phyloP scores from a whole-genome alignment of 2,888 invertebrate species.

The Apotomis turbidana region DNA sequence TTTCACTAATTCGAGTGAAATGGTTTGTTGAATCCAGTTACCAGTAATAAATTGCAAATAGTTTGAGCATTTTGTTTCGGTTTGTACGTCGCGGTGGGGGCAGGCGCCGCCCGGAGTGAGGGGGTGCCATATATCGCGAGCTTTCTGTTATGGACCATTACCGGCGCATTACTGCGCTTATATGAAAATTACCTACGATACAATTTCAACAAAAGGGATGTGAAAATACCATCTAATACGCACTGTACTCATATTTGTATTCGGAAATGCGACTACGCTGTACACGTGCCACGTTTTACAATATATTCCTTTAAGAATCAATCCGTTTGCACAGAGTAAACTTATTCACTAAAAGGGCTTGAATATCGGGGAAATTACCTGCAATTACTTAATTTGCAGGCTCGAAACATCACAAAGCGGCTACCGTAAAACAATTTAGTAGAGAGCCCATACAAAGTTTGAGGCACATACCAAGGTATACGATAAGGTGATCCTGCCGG shows the following conservation, averaged over 20 bases:
- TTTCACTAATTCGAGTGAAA: constrained; percentile 54
- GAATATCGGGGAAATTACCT: constrained; percentile 21
- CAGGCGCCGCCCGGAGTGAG: constrained; percentile 46
- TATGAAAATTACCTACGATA: constrained; percentile 69
- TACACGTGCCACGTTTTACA: constrained; percentile 3
- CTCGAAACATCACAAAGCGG: constrained; percentile 27
- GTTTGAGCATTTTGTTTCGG: constrained; percentile 64
- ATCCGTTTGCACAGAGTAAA: neutral
- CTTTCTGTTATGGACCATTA: constrained; percentile 75
- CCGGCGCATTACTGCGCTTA: constrained; percentile 68
- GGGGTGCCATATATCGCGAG: constrained; percentile 63
- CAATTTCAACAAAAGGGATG: constrained; percentile 62
- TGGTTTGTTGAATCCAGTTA: constrained; percentile 56
- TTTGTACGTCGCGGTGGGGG: constrained; percentile 50
- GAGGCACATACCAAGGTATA: constrained; percentile 32
- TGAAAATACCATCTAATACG: constrained; percentile 51
- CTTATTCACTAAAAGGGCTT: neutral
- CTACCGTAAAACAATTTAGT: constrained; percentile 36
- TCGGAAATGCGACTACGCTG: neutral
- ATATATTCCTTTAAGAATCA: constrained; percentile 16
- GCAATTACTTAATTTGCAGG: constrained; percentile 30
- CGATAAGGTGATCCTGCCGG: constrained; percentile 36
- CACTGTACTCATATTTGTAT: constrained; percentile 48
- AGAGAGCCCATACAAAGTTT: constrained; percentile 37
- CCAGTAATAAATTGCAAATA: constrained; percentile 59